Evolutionary conservation across 2,113 vertebrate species (phyloP), one percentile per base, ranked within the genome.

Genomic region (Pangasianodon hypophthalmus): DNA sequence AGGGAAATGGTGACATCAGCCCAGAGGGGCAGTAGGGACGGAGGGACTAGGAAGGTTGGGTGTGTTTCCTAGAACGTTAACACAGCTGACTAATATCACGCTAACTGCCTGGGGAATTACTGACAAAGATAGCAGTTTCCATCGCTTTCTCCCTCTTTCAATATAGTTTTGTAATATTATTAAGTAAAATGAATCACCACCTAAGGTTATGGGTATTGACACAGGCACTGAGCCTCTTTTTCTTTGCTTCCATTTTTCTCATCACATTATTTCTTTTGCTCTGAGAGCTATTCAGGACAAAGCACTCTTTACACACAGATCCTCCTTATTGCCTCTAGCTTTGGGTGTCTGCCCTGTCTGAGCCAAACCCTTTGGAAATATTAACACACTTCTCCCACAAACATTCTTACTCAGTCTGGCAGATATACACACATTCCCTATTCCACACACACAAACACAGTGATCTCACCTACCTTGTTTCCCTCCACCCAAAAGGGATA

Each of bases 71-170:
- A 83, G 84, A 89, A 87, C 84, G 79, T 85, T 60, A 86, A 64
- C 87, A 92, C 95, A 95, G 94, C 95, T 95, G 95, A 88, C 92
- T 84, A 93, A 56, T 93, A 93, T 95, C 95, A 94, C 19, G 11
- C 90, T 13, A 80, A 91, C 41, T 69, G 88, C 82, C 86, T 85
- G 44, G 83, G 86, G 90, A 62, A 86, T 86, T 67, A 56, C 60
- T 81, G 69, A 79, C 56, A 89, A 50, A 10, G 46, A 77, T 44
- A 41, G 46, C 11, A 84, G 82, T 77, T 73, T 89, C 52, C 29
- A 8, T 86, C 75, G 88, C 85, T 86, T 71, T 88, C 83, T 93
- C 80, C 64, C 60, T 90, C 88, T 79, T 84, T 81, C 3, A 56
- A 11, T 9, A 54, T 29, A 58, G 24, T 32, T n/a, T 54, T 48